Conservation (phyloP, 2,797 vertebrate genomes). For the Esox lucius region DNA sequence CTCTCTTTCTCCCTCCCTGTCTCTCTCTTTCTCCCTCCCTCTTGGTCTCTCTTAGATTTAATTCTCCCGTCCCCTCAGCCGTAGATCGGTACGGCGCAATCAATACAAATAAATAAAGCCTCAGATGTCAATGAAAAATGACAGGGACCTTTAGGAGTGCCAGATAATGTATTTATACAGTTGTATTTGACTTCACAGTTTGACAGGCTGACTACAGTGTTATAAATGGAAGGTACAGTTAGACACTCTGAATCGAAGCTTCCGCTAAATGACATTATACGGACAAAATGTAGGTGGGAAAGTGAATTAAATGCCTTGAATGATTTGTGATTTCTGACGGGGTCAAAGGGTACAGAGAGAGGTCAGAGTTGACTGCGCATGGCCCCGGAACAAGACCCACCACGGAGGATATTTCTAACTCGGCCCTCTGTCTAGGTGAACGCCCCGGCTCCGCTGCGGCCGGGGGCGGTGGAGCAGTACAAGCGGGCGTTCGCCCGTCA, state of each 20-base stretch:
- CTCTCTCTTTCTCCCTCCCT: too few relatives aligned
- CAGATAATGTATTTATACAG: neutral
- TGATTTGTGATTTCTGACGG: neutral
- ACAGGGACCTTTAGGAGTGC: neutral
- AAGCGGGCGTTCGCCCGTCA: conserved; percentile 90
- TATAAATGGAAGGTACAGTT: conserved; percentile 3
- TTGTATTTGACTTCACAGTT: conserved; percentile 2
- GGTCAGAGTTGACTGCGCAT: too few relatives aligned
- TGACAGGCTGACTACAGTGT: neutral
- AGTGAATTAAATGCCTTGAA: neutral
- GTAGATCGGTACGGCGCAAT: neutral
- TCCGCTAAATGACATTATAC: too few relatives aligned
- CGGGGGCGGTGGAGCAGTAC: conserved; percentile 85
- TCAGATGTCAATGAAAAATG: neutral
- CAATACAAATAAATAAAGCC: conserved; percentile 12
- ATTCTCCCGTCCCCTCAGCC: conserved; percentile 5
- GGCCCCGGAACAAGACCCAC: too few relatives aligned
- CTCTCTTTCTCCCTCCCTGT: too few relatives aligned
- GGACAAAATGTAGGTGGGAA: neutral
- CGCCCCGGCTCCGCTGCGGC: conserved; percentile 78
- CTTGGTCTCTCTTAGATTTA: too few relatives aligned
- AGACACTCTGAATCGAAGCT: neutral
- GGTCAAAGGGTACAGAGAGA: neutral
- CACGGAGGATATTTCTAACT: neutral
- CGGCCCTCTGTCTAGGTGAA: conserved; percentile 77